phyloP scores from a whole-genome alignment of 2,113 vertebrate genomes.

The Zonotrichia leucophrys region DNA sequence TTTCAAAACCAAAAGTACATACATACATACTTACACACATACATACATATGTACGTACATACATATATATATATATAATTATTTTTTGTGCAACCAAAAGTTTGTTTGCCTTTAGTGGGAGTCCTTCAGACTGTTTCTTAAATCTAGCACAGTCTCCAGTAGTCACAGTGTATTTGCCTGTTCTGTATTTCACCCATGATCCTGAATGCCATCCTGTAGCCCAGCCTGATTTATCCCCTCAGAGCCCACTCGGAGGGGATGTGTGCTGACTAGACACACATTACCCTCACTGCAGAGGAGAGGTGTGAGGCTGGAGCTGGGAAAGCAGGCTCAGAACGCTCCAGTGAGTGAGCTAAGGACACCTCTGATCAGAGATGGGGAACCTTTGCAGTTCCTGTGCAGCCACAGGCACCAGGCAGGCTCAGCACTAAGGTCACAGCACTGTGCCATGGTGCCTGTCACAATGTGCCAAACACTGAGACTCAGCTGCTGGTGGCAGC shows the following conservation, averaged over 20 bases:
- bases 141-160: not conserved
- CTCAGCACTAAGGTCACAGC: not conserved
- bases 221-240: not conserved
- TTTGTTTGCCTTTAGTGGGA: no score
- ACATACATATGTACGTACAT: no score
- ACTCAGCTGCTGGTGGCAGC: not conserved
- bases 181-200: not conserved
- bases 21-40: no score
- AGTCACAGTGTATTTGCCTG: not conserved
- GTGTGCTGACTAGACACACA: not conserved
- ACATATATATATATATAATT: not conserved
- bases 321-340: not conserved
- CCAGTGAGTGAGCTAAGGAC: not conserved
- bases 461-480: not conserved
- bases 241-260: not conserved
- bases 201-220: not conserved
- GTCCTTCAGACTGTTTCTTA: not conserved
- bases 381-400: not conserved
- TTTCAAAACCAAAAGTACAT: not conserved
- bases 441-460: not conserved
- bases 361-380: not conserved
- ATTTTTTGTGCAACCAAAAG: not conserved
- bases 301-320: not conserved
- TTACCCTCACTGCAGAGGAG: not conserved
- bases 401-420: not conserved